Conservation (phyloP, 2,113 vertebrate genomes). For the Psittacus erithacus region DNA sequence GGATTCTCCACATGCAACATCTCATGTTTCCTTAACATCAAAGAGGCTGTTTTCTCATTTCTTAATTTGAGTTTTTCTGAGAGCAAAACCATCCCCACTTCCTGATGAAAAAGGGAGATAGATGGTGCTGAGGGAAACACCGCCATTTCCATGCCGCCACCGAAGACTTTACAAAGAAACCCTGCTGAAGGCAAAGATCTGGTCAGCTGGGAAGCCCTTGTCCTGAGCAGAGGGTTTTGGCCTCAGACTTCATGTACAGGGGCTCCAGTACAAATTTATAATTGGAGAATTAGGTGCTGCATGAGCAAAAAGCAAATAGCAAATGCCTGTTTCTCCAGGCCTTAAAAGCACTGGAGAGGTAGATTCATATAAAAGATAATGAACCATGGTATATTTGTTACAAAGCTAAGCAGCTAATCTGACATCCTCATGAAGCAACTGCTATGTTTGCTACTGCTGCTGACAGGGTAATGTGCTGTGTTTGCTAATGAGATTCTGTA, state of each 20-base stretch:
- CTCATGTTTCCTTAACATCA: background rate
- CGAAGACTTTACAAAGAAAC: background rate
- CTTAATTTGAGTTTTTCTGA: background rate
- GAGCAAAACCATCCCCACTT: background rate
- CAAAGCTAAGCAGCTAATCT: constrained; percentile 44
- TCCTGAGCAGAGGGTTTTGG: background rate
- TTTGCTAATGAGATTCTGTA: background rate
- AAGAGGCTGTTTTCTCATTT: background rate
- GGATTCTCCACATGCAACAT: background rate
- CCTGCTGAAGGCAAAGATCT: background rate
- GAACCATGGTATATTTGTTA: constrained; percentile 42
- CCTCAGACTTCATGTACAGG: accelerated
- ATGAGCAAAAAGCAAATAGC: background rate
- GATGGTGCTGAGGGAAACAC: background rate
- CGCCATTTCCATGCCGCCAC: background rate
- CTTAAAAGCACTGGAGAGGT: constrained; percentile 31
- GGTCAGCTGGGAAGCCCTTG: background rate
- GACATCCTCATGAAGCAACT: background rate
- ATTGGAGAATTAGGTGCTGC: background rate
- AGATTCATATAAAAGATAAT: constrained; percentile 41
- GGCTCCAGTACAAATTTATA: background rate
- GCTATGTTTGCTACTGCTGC: background rate
- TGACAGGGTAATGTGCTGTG: background rate
- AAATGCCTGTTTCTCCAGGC: background rate
- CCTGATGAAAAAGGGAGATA: background rate